These are phyloP conservation scores for Telmatherina bonti DNA, from an alignment of 2,797 vertebrate species.

Conservation along the genomic window DNA sequence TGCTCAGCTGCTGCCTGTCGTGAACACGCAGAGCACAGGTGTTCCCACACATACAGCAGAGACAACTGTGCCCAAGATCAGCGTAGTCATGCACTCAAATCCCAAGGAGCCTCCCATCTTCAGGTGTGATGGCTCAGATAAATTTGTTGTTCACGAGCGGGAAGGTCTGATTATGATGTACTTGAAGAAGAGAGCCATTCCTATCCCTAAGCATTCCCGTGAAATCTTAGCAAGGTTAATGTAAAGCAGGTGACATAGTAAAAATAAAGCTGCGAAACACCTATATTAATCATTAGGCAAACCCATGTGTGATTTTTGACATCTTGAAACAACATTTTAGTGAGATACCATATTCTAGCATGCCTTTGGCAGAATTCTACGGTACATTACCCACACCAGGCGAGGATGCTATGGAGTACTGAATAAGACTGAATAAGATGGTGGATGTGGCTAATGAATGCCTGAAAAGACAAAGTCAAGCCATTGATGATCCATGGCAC, in stretches of 20 bases:
- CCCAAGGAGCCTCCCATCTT: conserved; percentile 14
- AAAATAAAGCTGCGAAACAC: conserved; percentile 33
- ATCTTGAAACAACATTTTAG: no score
- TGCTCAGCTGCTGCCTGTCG: no score
- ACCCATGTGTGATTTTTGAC: no score
- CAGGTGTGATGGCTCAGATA: conserved; percentile 42
- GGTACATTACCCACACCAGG: no score
- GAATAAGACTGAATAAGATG: conserved; percentile 52
- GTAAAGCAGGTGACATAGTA: conserved; percentile 43
- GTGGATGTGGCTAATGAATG: conserved; percentile 46
- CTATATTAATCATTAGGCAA: conserved; percentile 11
- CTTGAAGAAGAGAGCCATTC: conserved; percentile 21
- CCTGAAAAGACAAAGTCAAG: conserved; percentile 37
- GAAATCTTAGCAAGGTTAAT: conserved; percentile 37
- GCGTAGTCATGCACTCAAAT: no score
- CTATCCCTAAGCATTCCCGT: conserved; percentile 40
- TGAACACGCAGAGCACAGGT: no score
- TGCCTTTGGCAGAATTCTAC: no score
- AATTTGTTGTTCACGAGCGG: conserved; percentile 40
- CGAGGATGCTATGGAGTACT: no score
- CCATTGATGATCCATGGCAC: conserved; percentile 33
- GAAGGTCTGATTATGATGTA: conserved; percentile 33
- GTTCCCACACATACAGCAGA: no score
- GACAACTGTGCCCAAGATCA: no score
- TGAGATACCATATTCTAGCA: no score